Conservation (phyloP, 2,888 invertebrate genomes). For the Aproaerema taeniolella region DNA sequence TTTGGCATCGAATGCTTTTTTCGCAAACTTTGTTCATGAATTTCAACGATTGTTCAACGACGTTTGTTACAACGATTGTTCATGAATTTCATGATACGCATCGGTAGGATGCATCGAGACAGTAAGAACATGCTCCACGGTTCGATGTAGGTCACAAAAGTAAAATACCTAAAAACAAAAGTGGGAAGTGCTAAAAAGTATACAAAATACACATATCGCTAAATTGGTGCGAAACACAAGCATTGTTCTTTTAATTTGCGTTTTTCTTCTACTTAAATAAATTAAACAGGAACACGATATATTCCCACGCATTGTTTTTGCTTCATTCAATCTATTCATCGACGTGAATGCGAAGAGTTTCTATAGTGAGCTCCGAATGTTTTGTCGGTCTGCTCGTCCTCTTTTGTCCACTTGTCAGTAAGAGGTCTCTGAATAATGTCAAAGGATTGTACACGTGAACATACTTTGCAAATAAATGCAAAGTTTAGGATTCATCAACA, state of each 20-base stretch:
- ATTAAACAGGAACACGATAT: conserved; percentile 37
- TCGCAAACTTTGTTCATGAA: no score
- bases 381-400: conserved; percentile 44
- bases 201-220: no score
- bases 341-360: conserved; percentile 34
- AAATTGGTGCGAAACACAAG: conserved; percentile 35
- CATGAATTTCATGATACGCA: no score
- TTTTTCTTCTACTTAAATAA: conserved; percentile 37
- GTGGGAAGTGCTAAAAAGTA: no score
- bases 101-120: no score
- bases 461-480: conserved; percentile 28
- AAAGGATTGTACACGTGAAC: conserved; percentile 33
- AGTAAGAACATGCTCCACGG: no score
- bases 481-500: no score
- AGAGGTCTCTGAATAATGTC: conserved; percentile 35
- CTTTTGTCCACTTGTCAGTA: conserved; percentile 49
- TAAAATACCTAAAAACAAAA: no score
- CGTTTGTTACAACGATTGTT: no score
- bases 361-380: conserved; percentile 35
- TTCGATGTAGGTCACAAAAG: no score
- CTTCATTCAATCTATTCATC: conserved; percentile 40
- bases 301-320: conserved; percentile 60
- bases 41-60: no score
- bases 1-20: no score
- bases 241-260: conserved; percentile 42